Base-by-base conservation (phyloP, 2,113 vertebrate genomes). In the Oncorhynchus nerka region DNA sequence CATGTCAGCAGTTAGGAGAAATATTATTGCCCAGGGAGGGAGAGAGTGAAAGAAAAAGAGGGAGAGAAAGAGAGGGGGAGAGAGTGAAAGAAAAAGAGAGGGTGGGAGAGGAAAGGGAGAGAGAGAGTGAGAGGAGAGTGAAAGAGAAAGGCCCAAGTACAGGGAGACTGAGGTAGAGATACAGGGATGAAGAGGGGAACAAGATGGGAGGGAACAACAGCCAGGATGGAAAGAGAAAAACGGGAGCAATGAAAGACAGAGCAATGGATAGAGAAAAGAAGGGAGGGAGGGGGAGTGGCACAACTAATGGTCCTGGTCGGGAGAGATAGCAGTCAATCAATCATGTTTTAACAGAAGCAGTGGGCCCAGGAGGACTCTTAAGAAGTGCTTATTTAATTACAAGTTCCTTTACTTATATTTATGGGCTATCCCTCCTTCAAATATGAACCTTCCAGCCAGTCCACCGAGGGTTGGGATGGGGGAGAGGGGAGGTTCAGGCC, bases 331-430 rank as follows among this genome's bases (percentile, higher is more conserved):
- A 93, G 95, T 96, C 94, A 95, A 98, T 99, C 96, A 98, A 96
- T 99, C 96, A 97, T 96, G 94, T 97, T 98, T 97, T 98, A 97
- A 97, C 96, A 97, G 97, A 97, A 96, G 95, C 95, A 93, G 93
- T 90, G 85, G 94, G 93, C 96, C 95, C 95, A 92, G 93, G 96
- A 96, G 97, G 90, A 95, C 95, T 94, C 97, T 98, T 97, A 97
- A 97, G 95, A 95, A 95, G 95, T 95, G 95, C 95, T 97, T 97
- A 97, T 97, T 97, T 98, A 98, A 98, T 98, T 98, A 98, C 97
- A 97, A 97, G 95, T 97, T 95, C 95, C 94, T 95, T 95, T 95
- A 95, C 95, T 95, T 94, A 94, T 97, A 97, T 98, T 98, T 98
- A 97, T 97, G 96, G 95, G 92, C 94, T 94, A 87, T 90, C 89